phyloP scores from a whole-genome alignment of 2,113 vertebrate genomes.

The Corythaeola cristata region DNA sequence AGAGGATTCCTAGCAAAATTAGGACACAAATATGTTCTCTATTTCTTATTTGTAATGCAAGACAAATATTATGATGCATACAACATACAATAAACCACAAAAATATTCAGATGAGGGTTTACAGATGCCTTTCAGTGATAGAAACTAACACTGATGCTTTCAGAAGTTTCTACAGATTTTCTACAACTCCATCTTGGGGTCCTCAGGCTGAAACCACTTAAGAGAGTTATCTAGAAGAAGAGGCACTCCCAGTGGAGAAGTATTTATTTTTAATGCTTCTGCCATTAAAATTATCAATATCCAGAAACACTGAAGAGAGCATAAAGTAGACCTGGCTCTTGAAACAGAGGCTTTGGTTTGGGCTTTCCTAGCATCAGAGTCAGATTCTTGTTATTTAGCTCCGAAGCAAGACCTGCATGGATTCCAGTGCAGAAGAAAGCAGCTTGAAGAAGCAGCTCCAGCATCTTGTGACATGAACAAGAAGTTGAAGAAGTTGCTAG shows the following conservation, averaged over 20 bases:
- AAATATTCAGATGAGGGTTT: not conserved
- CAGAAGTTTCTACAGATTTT: not conserved
- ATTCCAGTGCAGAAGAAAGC: not conserved
- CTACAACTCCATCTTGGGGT: not conserved
- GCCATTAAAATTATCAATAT: not conserved
- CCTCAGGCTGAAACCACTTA: not conserved
- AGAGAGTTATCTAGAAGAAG: not conserved
- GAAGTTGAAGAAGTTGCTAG: slow-evolving; percentile 22
- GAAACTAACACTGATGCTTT: not conserved
- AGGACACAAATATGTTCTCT: slow-evolving; percentile 19
- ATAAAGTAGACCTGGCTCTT: not conserved
- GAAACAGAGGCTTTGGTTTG: not conserved
- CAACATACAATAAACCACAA: not conserved
- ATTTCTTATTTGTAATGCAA: slow-evolving; percentile 34
- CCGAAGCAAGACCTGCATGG: not conserved
- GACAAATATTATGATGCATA: slow-evolving; percentile 37
- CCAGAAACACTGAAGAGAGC: not conserved
- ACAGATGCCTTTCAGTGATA: not conserved
- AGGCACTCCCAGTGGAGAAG: not conserved
- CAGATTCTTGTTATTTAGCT: not conserved
- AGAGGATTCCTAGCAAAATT: slow-evolving; percentile 42
- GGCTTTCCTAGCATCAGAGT: not conserved
- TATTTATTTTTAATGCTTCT: not conserved
- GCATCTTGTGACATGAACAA: not conserved
- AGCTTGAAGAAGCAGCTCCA: not conserved